Evolutionary conservation across 2,113 vertebrate species (phyloP), one percentile per base, ranked within the genome.

Genomic region (Ictalurus furcatus): DNA sequence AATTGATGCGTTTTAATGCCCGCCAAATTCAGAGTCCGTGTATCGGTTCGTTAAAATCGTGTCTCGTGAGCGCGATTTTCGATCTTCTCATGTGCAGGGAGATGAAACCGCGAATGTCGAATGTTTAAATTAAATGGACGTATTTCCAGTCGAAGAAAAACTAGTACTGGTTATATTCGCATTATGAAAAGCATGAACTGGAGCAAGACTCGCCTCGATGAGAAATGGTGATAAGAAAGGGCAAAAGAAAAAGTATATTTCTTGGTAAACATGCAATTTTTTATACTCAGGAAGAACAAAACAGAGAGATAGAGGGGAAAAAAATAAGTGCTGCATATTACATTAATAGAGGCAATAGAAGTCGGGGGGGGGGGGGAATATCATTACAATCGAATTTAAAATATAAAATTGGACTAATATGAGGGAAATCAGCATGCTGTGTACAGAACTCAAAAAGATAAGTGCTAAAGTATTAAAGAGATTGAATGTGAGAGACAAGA

Each of bases 121-220:
- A 34, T 17, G 4, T 71, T 71, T 34, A 16, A 34, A 17, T 34
- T 17, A 21, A 8, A 16, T 23, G 12, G 1, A 73, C 17, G 16
- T 37, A 12, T 76, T 44, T 9, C 4, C 9, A 25, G 5, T 48
- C 1, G 12, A 40, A 76, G 1, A 12, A 23, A 25, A 23, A 4
- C 30, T 37, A 23, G 11, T 2, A 11, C 21, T 73, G 1, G 30
- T 52, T 52, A 52, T 52, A 37, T 73, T 40, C 7, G 28, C 37
- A 40, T 40, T 37, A 34, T 17, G 28, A 19, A 37, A 40, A 8
- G 37, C 37, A 23, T 13, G 8, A 21, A 37, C 12, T 67, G 3
- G 65, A 69, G 67, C 48, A 84, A 80, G 28, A 87, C 54, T 90
- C 48, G 67, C 86, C 61, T 85, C 30, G 61, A 0, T 11, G 74